phyloP scores from a whole-genome alignment of 2,797 vertebrate genomes.

The Trachurus trachurus region DNA sequence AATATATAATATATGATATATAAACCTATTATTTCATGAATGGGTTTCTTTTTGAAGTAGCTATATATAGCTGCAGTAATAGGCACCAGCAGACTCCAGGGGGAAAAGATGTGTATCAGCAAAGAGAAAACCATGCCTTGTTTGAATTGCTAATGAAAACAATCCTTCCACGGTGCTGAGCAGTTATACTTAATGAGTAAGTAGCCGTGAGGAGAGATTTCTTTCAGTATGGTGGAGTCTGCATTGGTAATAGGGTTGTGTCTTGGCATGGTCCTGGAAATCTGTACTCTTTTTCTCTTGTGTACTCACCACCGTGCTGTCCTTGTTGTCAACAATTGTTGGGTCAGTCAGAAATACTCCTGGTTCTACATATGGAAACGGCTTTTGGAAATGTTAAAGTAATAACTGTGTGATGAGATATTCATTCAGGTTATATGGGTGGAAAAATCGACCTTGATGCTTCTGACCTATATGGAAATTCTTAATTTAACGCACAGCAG shows the following conservation, averaged over 20 bases:
- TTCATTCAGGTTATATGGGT: neutral
- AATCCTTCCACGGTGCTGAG: conserved; percentile 52
- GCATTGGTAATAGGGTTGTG: conserved; percentile 32
- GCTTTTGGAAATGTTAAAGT: neutral
- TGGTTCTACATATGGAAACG: neutral
- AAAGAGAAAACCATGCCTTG: conserved; percentile 52
- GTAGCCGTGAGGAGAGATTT: conserved; percentile 57
- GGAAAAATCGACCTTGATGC: neutral
- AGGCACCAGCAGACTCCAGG: conserved; percentile 47
- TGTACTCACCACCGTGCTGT: neutral
- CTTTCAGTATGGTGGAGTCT: conserved; percentile 18
- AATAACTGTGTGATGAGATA: neutral
- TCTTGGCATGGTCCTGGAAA: conserved; percentile 10
- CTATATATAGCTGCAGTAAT: conserved; percentile 59
- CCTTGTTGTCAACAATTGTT: neutral
- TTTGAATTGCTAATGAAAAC: conserved; percentile 78
- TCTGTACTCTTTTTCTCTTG: neutral
- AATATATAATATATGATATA: conserved; percentile 29
- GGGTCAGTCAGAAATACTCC: neutral
- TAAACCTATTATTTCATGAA: conserved; percentile 46
- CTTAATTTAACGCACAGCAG: conserved; percentile 10
- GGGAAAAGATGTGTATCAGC: conserved; percentile 66
- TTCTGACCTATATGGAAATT: conserved; percentile 20
- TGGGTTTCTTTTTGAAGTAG: conserved; percentile 30
- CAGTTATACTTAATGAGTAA: conserved; percentile 67